A percentile compares a stretch with the other conserved stretches of the same genome.
Conservation (phyloP, 92 coral and sea anemone genomes). For the Epizoanthus scotinus region DNA sequence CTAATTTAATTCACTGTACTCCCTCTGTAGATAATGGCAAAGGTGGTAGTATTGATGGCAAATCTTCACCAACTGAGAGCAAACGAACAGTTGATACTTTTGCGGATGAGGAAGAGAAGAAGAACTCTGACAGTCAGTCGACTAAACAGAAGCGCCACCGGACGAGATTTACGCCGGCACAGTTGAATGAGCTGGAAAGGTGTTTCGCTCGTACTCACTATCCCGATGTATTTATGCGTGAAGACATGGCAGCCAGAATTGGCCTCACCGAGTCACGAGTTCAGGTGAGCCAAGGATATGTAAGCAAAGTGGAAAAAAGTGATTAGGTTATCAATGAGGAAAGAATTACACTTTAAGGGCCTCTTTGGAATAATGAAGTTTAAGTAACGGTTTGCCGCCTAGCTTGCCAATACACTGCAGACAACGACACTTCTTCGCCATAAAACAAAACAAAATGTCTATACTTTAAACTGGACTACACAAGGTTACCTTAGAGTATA, state of each 20-base stretch:
- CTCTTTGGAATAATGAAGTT: conserved; percentile 83
- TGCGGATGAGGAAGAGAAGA: conserved; percentile 89
- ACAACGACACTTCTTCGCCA: conserved; percentile 10
- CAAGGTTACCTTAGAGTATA: conserved; percentile 2
- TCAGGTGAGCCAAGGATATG: conserved; percentile 75
- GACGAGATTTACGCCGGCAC: conserved; percentile 99
- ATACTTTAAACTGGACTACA: conserved; percentile 14
- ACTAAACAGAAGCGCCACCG: conserved; percentile 99
- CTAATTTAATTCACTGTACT: conserved; percentile 89
- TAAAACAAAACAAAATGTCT: conserved; percentile 32
- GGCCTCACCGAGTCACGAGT: conserved; percentile 99
- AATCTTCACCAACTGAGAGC: conserved; percentile 86
- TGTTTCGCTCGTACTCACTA: conserved; percentile 98
- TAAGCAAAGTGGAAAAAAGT: conserved; percentile 45
- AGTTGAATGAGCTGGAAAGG: conserved; percentile 93
- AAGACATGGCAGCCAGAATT: conserved; percentile 95
- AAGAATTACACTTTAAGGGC: conserved; percentile 77
- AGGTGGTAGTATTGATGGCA: conserved; percentile 80
- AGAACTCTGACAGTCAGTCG: conserved; percentile 80
- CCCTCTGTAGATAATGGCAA: conserved; percentile 89
- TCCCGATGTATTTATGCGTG: conserved; percentile 98
- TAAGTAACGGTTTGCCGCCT: conserved; percentile 83
- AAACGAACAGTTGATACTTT: conserved; percentile 89
- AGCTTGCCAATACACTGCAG: conserved; percentile 4
- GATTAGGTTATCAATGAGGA: conserved; percentile 62